Percentiles rank a stretch among this genome's conserved stretches.
Evolutionary conservation across 2,113 vertebrate species (phyloP).

Genomic region (Pseudorasbora parva): DNA sequence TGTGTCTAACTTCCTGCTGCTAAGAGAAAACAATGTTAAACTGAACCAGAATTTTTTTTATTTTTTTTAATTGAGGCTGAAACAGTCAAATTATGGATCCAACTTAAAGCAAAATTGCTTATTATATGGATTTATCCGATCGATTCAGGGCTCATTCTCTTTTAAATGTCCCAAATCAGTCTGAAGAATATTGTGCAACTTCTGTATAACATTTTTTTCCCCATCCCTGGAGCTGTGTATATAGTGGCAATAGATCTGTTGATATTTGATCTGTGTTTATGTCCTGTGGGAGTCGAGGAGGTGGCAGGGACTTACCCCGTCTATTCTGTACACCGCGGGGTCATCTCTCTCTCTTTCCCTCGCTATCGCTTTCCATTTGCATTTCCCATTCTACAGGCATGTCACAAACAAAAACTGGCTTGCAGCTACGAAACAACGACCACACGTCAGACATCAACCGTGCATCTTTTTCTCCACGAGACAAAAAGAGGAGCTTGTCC

Average conservation of each 20-base stretch:
- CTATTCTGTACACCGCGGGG: constrained; percentile 40
- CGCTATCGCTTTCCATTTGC: constrained; percentile 30
- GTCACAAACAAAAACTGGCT: constrained; percentile 71
- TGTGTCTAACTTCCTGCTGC: no score
- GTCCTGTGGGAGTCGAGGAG: constrained; percentile 48
- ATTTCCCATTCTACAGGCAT: constrained; percentile 47
- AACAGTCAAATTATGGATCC: neutral
- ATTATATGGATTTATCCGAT: neutral
- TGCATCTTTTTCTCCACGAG: constrained; percentile 56
- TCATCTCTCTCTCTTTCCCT: constrained; percentile 35
- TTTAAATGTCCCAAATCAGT: constrained; percentile 47
- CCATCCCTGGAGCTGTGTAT: constrained; percentile 60
- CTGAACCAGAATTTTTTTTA: no score
- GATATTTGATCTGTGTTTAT: constrained; percentile 70
- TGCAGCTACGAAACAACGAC: constrained; percentile 73
- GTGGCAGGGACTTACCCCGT: constrained; percentile 49
- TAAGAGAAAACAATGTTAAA: no score
- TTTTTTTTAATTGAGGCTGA: neutral
- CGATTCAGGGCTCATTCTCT: neutral
- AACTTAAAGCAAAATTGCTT: neutral
- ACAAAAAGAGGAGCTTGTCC: constrained; percentile 68
- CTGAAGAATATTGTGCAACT: constrained; percentile 64
- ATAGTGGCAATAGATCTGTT: constrained; percentile 51
- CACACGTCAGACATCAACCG: constrained; percentile 73
- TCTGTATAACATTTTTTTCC: constrained; percentile 54